These are phyloP conservation scores for Pararge aegeria DNA, from an alignment of 1,140 invertebrate genomes.

Conservation along the genomic window DNA sequence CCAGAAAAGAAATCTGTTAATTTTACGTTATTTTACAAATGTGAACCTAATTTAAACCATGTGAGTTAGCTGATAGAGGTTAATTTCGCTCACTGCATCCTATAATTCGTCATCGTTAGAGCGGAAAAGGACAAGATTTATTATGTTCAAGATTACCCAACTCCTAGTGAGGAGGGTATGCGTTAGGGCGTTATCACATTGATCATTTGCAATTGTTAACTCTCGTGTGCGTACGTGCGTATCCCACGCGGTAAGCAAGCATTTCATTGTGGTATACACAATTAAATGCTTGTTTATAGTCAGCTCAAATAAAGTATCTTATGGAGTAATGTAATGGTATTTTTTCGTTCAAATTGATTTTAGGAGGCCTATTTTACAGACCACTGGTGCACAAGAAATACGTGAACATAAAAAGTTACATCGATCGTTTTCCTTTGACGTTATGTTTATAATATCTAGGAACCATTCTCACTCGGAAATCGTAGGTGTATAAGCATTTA, in stretches of 20 bases:
- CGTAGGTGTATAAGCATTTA: no score
- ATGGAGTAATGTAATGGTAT: no score
- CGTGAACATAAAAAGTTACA: background rate
- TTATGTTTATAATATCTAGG: no score
- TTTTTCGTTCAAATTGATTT: background rate
- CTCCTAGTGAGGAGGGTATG: slow-evolving; percentile 27
- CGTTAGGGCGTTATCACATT: background rate
- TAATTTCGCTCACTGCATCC: background rate
- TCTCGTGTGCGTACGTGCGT: no score
- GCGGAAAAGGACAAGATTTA: slow-evolving; percentile 36
- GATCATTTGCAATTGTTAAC: no score
- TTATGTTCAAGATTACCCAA: slow-evolving; percentile 35
- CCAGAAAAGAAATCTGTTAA: slow-evolving; percentile 22
- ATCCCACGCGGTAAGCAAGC: no score
- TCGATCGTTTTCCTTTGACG: no score
- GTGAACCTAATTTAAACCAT: slow-evolving; percentile 14
- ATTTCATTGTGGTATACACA: no score
- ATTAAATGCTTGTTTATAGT: no score
- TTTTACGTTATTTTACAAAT: slow-evolving; percentile 16
- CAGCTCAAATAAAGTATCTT: no score
- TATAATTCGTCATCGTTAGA: slow-evolving; percentile 30
- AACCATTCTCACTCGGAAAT: no score
- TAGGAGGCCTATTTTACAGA: background rate
- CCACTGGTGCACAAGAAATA: background rate
- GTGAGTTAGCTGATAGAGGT: slow-evolving; percentile 3